These are phyloP conservation scores for Aplocera efformata DNA, from an alignment of 2,888 invertebrate genomes.

Conservation along the genomic window DNA sequence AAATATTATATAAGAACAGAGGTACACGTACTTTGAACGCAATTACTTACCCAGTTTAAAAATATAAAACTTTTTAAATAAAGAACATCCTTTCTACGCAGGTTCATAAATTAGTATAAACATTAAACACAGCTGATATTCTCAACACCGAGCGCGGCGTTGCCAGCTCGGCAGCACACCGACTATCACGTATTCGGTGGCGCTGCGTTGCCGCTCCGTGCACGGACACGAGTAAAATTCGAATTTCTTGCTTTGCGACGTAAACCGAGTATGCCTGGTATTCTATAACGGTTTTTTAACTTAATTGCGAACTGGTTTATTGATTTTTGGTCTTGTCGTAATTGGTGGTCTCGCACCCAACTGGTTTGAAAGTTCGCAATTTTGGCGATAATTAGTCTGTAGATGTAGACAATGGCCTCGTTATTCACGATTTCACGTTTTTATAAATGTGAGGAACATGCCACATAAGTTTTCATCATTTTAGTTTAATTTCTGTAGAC, in stretches of 20 bases:
- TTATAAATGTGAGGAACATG: no score
- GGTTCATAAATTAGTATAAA: conserved; percentile 17
- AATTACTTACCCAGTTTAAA: not conserved
- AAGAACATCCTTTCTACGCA: conserved; percentile 12
- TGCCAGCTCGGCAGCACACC: conserved; percentile 43
- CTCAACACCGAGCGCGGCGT: conserved; percentile 46
- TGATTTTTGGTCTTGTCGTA: conserved; percentile 27
- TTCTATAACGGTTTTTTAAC: conserved; percentile 30
- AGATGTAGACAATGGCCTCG: conserved; percentile 10
- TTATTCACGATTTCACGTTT: conserved; percentile 6
- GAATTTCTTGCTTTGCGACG: conserved; percentile 59
- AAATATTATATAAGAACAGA: no score
- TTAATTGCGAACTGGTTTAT: conserved; percentile 30
- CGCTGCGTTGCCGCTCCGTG: conserved; percentile 44
- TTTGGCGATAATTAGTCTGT: conserved; percentile 7
- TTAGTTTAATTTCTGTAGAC: no score
- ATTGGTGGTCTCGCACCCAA: conserved; percentile 18
- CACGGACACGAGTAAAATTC: conserved; percentile 48
- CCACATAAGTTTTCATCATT: no score
- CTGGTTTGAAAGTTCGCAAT: conserved; percentile 11
- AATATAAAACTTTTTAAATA: conserved; percentile 10
- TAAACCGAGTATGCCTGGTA: conserved; percentile 26
- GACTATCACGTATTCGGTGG: conserved; percentile 13
- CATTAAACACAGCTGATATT: conserved; percentile 37
- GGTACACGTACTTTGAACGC: not conserved